Conservation (phyloP, 2,113 vertebrate genomes). For the Lanius collurio region DNA sequence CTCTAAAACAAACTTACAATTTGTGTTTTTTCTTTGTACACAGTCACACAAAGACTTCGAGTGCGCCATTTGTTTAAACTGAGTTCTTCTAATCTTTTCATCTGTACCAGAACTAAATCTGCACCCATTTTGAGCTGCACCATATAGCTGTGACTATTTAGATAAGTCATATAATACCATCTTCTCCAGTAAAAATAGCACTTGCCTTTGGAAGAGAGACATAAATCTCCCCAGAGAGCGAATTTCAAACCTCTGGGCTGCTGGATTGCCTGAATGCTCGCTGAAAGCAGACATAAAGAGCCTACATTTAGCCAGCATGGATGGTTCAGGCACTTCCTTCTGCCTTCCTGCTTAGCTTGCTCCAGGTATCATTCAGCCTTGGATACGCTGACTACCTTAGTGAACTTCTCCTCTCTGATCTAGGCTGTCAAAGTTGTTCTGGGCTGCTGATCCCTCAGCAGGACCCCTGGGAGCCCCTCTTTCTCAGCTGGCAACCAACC, state of each 20-base stretch:
- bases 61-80: background rate
- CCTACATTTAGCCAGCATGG: background rate
- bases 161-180: background rate
- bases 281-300: background rate
- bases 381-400: rapidly evolving
- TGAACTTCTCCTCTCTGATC: background rate
- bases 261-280: background rate
- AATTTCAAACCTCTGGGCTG: background rate
- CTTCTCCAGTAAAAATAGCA: background rate
- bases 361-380: background rate
- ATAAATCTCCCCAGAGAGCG: background rate
- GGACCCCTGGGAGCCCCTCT: background rate
- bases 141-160: background rate
- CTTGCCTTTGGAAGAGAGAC: background rate
- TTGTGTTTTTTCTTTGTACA: background rate
- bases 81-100: background rate
- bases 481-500: background rate
- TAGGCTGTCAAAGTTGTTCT: rapidly evolving
- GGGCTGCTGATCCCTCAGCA: background rate
- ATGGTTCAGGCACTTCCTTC: background rate
- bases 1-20: background rate
- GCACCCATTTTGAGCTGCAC: rapidly evolving
- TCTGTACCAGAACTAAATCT: background rate
- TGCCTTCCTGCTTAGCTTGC: background rate
- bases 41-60: background rate